A percentile compares a stretch with the other conserved stretches of the same genome.
These are phyloP conservation scores for Pheosia gnoma DNA, from an alignment of 2,888 invertebrate species.

Conservation along the genomic window DNA sequence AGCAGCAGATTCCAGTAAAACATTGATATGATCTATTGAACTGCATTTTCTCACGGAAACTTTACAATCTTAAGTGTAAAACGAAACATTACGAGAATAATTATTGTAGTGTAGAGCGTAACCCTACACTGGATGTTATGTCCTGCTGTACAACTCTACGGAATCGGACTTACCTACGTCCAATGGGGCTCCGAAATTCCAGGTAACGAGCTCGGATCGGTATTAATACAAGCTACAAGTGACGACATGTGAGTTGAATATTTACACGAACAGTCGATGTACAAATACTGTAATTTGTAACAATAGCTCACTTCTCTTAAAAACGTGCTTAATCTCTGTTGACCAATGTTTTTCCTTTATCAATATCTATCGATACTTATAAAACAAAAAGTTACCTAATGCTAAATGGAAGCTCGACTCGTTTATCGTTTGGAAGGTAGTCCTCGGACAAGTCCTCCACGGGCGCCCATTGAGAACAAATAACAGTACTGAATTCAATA, in stretches of 20 bases:
- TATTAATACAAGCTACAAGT: conserved; percentile 28
- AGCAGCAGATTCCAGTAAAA: not conserved
- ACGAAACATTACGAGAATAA: conserved; percentile 5
- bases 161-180: conserved; percentile 16
- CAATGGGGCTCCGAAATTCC: conserved; percentile 12
- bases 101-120: not conserved
- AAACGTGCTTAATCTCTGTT: too few species aligned
- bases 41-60: conserved; percentile 3
- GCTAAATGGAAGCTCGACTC: too few species aligned
- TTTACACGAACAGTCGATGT: conserved; percentile 9
- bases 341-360: too few species aligned
- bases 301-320: too few species aligned
- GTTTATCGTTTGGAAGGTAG: too few species aligned
- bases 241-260: conserved; percentile 22
- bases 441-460: too few species aligned
- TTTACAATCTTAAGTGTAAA: conserved; percentile 9
- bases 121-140: conserved; percentile 9
- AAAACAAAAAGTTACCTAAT: too few species aligned
- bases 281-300: not conserved
- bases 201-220: conserved; percentile 17
- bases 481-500: too few species aligned
- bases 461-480: too few species aligned
- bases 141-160: conserved; percentile 8
- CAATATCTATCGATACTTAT: too few species aligned
- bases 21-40: conserved; percentile 1